Conservation (phyloP, 1,140 invertebrate species). For the Myzus persicae region DNA sequence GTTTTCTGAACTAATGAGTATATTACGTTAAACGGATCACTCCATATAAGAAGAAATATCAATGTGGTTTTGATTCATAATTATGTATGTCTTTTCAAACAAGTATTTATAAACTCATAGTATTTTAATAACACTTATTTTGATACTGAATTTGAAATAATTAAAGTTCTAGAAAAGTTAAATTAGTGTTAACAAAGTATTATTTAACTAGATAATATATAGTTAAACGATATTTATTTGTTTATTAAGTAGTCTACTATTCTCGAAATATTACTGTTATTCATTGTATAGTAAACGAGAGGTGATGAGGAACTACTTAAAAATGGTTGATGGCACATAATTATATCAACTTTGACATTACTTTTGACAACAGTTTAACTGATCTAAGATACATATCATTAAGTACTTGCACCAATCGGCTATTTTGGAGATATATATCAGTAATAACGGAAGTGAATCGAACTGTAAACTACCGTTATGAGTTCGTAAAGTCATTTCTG, state of each 20-base stretch:
- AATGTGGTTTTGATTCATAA: too few species aligned
- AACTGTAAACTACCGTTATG: slow-evolving; percentile 31
- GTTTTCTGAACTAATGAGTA: too few species aligned
- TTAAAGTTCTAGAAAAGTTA: neutral
- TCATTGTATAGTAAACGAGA: neutral
- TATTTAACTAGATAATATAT: too few species aligned
- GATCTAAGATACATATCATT: neutral
- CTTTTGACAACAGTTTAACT: neutral
- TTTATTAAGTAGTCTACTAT: neutral
- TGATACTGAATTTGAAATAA: too few species aligned
- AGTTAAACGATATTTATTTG: too few species aligned
- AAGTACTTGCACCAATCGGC: neutral
- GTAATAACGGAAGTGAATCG: slow-evolving; percentile 36
- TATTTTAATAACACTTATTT: too few species aligned
- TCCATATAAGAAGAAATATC: too few species aligned
- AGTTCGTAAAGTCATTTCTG: slow-evolving; percentile 21
- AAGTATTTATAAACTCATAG: too few species aligned
- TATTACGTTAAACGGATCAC: too few species aligned
- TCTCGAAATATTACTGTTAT: neutral
- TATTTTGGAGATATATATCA: neutral
- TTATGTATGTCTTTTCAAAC: too few species aligned
- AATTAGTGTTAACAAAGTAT: neutral
- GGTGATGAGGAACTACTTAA: neutral
- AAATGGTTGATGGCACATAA: neutral
- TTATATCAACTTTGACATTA: neutral